phyloP scores from a whole-genome alignment of 1,140 invertebrate species.

The Lineus longissimus region DNA sequence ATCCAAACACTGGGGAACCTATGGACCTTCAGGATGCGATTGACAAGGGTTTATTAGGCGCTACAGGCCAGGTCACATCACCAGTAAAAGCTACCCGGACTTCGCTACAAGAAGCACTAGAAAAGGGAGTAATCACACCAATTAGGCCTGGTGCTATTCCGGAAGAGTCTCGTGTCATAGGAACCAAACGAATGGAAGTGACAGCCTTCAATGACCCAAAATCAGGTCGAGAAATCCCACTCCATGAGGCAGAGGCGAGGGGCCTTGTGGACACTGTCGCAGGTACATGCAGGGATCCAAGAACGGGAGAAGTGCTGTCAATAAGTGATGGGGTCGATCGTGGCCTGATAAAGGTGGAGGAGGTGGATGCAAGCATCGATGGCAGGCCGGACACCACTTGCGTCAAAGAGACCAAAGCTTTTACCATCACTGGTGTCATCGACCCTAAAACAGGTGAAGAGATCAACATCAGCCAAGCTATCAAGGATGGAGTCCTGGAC shows the following conservation, averaged over 20 bases:
- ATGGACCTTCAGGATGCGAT: slow-evolving; percentile 18
- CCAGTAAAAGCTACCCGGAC: background rate
- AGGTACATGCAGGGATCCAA: background rate
- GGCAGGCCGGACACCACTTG: background rate
- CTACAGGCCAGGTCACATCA: slow-evolving; percentile 7
- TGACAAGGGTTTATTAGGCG: slow-evolving; percentile 3
- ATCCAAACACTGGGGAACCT: slow-evolving; percentile 23
- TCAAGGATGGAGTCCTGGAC: slow-evolving; percentile 81
- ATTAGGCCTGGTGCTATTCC: background rate
- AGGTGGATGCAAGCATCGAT: background rate
- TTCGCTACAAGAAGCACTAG: slow-evolving; percentile 3
- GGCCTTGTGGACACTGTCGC: background rate
- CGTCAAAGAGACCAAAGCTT: slow-evolving; percentile 13
- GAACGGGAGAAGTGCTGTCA: background rate
- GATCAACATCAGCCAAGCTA: slow-evolving; percentile 70
- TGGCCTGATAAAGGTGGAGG: background rate
- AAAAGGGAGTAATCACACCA: background rate
- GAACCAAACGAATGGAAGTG: background rate
- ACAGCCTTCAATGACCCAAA: background rate
- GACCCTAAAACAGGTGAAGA: slow-evolving; percentile 32
- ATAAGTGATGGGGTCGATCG: slow-evolving; percentile 3
- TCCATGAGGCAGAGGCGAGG: background rate
- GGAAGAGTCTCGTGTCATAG: background rate
- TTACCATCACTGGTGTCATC: slow-evolving; percentile 41
- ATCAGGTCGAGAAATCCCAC: background rate